Conservation (phyloP, 2,113 vertebrate genomes). For the Chaetodon trifascialis region DNA sequence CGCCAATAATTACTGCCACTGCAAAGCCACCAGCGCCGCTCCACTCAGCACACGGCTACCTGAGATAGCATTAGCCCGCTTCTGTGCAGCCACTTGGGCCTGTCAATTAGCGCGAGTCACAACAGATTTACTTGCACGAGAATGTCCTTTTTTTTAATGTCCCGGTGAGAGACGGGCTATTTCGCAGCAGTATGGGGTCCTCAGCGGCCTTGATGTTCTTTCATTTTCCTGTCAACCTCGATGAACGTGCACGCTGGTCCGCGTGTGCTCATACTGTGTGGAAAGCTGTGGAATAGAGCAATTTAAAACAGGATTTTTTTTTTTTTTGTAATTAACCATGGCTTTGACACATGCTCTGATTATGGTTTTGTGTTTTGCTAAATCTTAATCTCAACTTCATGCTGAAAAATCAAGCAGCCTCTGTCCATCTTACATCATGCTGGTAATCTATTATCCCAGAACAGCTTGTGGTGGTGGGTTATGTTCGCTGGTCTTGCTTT, state of each 20-base stretch:
- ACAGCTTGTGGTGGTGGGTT: too few relatives aligned
- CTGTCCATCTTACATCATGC: too few relatives aligned
- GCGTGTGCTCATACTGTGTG: not conserved
- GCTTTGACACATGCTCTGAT: not conserved
- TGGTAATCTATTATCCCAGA: too few relatives aligned
- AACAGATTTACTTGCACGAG: conserved; percentile 61
- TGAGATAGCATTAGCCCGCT: conserved; percentile 31
- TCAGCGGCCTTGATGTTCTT: conserved; percentile 52
- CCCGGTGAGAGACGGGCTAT: conserved; percentile 31
- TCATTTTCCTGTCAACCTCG: conserved; percentile 64
- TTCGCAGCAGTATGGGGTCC: conserved; percentile 40
- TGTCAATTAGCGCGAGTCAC: conserved; percentile 73
- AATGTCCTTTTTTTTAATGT: conserved; percentile 61
- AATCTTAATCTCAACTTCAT: not conserved
- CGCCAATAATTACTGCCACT: conserved; percentile 78
- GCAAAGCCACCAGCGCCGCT: conserved; percentile 59
- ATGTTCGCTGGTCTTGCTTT: too few relatives aligned
- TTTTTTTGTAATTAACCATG: not conserved
- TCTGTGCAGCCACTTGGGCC: conserved; percentile 37
- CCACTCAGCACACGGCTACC: conserved; percentile 44
- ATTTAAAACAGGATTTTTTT: not conserved
- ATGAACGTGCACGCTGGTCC: conserved; percentile 40
- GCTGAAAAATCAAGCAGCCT: not conserved
- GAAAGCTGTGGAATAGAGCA: not conserved
- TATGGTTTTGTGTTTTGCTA: not conserved